A percentile compares a stretch with the other conserved stretches of the same genome.
Evolutionary conservation across 2,113 vertebrate species (phyloP).

Genomic region (Tachycineta bicolor): DNA sequence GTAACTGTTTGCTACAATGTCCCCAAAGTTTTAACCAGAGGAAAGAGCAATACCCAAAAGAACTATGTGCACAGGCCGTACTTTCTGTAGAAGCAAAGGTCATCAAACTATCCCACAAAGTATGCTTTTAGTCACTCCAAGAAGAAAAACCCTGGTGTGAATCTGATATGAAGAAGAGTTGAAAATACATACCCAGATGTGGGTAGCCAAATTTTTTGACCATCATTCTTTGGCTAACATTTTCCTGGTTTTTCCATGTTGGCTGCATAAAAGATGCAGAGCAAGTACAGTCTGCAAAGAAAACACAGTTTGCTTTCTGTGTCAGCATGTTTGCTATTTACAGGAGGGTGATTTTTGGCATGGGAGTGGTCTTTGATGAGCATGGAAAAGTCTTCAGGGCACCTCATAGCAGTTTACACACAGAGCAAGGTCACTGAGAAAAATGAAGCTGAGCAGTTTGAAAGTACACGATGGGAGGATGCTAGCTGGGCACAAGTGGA

Average conservation of each 20-base stretch:
- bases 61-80: rapidly evolving
- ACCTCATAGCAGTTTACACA: background rate
- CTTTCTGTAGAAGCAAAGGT: background rate
- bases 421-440: background rate
- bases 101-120: background rate
- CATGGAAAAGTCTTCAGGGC: background rate
- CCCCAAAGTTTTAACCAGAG: background rate
- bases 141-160: background rate
- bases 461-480: background rate
- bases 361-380: background rate
- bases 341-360: background rate
- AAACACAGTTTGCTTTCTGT: background rate
- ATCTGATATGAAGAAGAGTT: background rate
- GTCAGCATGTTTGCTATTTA: background rate
- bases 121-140: background rate
- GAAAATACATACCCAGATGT: rapidly evolving
- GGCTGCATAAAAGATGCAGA: background rate
- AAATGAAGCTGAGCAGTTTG: background rate
- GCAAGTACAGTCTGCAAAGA: background rate
- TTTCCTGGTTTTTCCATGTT: background rate
- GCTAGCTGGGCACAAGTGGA: background rate
- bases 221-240: background rate
- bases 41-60: background rate
- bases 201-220: background rate
- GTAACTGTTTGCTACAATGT: background rate